Base-by-base conservation (phyloP, 2,797 vertebrate genomes). In the Spatula clypeata region DNA sequence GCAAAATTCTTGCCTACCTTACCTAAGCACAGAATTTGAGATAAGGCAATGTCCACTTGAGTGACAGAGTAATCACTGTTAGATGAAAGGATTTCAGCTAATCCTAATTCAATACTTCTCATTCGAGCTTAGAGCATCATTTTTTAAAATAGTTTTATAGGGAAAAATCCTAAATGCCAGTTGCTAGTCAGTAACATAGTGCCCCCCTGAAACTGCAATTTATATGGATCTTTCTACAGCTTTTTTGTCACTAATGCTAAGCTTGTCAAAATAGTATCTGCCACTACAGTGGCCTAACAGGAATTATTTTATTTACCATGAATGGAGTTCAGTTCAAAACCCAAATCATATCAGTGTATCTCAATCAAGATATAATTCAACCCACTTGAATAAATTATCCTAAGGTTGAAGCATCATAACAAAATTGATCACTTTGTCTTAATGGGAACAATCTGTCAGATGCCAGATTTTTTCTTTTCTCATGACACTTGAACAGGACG, bases 311-410 rank as follows among this genome's bases (percentile, higher is more conserved):
- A 51, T 91, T 93, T 93, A 47, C 57, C 54, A 45, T 65, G 27
- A 86, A n/a, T 49, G 6, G 7, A 65, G 65, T 42, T 5, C 18
- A 14, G 18, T 87, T 80, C 67, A 77, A 85, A 95, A 75, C 11
- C 8, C 62, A n/a, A n/a, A 36, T 61, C 55, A 19, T 34, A 58
- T 64, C 51, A 32, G n/a, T 69, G 9, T 34, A 7, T 81, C 11
- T 94, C 92, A 65, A 85, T 61, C 45, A 34, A 86, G 61, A 58
- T 38, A 17, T 91, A 65, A 91, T 86, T 38, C 40, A 91, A 88
- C 47, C 44, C 51, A 86, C 47, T 62, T 67, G 32, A 64, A 38
- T 57, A 87, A 93, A 72, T 66, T 79, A 55, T 90, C 26, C 55
- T 65, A 51, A 4, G 65, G 44, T 16, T 70, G 29, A 11, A 64